Evolutionary conservation across 2,888 invertebrate genomes (phyloP).

Genomic region (Lycaena phlaeas): DNA sequence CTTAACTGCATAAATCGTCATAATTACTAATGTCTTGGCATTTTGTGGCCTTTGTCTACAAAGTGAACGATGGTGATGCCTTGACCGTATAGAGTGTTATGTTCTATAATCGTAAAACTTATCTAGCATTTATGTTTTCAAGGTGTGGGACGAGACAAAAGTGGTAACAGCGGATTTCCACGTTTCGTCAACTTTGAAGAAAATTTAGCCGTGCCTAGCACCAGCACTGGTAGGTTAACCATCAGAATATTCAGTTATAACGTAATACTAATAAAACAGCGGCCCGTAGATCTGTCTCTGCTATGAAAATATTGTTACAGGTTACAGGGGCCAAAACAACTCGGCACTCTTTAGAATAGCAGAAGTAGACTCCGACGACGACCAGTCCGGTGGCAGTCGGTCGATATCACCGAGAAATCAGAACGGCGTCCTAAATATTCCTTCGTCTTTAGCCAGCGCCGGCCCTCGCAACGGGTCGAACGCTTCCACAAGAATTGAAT

Average conservation of each 20-base stretch:
- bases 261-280: not conserved
- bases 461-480: constrained; percentile 73
- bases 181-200: constrained; percentile 46
- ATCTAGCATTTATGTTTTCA: too few species aligned
- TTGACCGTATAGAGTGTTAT: too few species aligned
- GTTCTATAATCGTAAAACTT: too few species aligned
- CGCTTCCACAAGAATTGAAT: constrained; percentile 42
- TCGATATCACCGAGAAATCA: constrained; percentile 50
- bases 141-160: too few species aligned
- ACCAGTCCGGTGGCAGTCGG: constrained; percentile 57
- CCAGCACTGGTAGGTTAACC: constrained; percentile 71
- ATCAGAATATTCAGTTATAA: not conserved
- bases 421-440: constrained; percentile 34
- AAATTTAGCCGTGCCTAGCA: constrained; percentile 75
- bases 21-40: too few species aligned
- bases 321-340: constrained; percentile 59
- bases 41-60: too few species aligned
- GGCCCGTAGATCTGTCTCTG: not conserved
- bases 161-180: constrained; percentile 41
- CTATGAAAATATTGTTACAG: constrained; percentile 24
- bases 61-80: too few species aligned
- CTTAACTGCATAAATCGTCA: too few species aligned
- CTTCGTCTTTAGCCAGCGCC: constrained; percentile 65
- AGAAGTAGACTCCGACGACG: constrained; percentile 77
- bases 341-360: constrained; percentile 63